phyloP scores from a whole-genome alignment of 2,797 vertebrate species.

The Denticeps clupeoides region DNA sequence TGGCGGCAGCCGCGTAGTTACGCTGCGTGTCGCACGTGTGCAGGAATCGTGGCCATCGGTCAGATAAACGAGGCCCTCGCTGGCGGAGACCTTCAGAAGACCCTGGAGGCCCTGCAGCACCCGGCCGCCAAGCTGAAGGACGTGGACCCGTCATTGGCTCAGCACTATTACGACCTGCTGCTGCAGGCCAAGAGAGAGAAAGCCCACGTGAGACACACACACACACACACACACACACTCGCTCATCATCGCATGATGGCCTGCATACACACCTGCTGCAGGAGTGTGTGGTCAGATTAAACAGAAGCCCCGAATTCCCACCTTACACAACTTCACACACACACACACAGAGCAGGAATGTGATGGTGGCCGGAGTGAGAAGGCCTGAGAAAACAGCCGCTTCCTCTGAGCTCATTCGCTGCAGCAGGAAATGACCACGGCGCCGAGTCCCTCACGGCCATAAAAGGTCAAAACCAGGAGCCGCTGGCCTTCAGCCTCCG shows the following conservation, averaged over 20 bases:
- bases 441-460: constrained; percentile 39
- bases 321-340: background rate
- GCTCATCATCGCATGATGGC: background rate
- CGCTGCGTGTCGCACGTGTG: no score
- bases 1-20: no score
- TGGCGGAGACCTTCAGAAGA: constrained; percentile 76
- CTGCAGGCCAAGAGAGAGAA: constrained; percentile 88
- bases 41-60: constrained; percentile 91
- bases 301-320: no score
- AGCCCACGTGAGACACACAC: constrained; percentile 70
- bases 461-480: constrained; percentile 61
- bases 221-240: background rate
- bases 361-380: no score
- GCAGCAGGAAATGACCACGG: constrained; percentile 45
- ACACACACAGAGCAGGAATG: background rate
- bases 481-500: background rate
- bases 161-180: constrained; percentile 90
- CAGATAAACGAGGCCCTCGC: constrained; percentile 92
- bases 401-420: constrained; percentile 37
- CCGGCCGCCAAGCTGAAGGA: constrained; percentile 83
- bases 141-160: constrained; percentile 72
- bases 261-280: background rate
- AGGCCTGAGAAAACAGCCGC: constrained; percentile 31
- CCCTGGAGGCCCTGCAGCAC: constrained; percentile 74
- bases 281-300: no score